These are phyloP conservation scores for Limnephilus auricula DNA, from an alignment of 2,888 invertebrate genomes.

Conservation along the genomic window DNA sequence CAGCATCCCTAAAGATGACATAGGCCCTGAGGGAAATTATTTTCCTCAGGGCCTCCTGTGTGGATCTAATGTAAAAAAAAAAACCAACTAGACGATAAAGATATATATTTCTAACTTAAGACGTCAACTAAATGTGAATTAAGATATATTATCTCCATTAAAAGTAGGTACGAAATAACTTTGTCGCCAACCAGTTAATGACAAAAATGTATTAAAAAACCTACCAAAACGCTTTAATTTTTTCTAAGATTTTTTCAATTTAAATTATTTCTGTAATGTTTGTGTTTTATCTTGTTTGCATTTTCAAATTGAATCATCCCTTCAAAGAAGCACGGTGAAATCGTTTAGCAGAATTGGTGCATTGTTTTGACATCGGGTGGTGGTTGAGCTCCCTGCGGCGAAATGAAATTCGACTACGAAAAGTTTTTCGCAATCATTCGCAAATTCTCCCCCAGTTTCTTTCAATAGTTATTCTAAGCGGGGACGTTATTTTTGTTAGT, in stretches of 20 bases:
- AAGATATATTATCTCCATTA: background rate
- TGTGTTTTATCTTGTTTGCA: background rate
- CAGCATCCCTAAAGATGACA: too few relatives aligned
- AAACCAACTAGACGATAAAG: too few relatives aligned
- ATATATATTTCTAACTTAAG: too few relatives aligned
- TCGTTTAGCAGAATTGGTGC: background rate
- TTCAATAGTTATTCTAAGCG: constrained; percentile 42
- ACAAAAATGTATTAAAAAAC: too few relatives aligned
- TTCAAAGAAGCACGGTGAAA: background rate
- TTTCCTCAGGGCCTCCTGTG: too few relatives aligned
- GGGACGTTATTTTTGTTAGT: constrained; percentile 33
- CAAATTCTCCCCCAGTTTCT: constrained; percentile 39
- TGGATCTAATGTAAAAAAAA: too few relatives aligned
- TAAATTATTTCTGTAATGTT: background rate
- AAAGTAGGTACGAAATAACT: background rate
- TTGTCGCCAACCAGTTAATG: too few relatives aligned
- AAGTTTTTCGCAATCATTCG: constrained; percentile 45
- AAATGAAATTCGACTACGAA: constrained; percentile 41
- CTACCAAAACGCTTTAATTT: background rate
- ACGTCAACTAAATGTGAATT: background rate
- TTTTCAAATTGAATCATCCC: background rate
- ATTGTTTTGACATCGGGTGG: constrained; percentile 52
- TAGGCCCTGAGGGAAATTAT: too few relatives aligned
- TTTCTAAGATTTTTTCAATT: background rate
- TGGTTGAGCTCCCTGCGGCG: constrained; percentile 55